Conservation (phyloP, 1,140 invertebrate genomes). For the Aphelenchoides fujianensis region DNA sequence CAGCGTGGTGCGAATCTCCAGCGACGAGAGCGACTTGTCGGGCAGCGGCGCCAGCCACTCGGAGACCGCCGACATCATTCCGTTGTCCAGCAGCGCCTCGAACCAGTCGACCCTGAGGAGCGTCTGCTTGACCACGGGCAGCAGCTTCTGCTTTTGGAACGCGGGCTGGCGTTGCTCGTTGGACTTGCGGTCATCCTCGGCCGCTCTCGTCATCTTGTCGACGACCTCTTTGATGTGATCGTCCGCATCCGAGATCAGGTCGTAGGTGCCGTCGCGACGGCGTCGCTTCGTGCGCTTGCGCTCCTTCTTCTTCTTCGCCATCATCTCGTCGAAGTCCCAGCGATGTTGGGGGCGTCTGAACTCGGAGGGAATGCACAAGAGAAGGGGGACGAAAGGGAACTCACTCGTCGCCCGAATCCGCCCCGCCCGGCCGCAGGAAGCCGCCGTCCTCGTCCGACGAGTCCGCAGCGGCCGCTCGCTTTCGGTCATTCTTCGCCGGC, state of each 20-base stretch:
- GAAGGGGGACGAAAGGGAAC: neutral
- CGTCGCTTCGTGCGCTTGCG: conserved; percentile 18
- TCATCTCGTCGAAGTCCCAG: conserved; percentile 47
- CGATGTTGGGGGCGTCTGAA: conserved; percentile 11
- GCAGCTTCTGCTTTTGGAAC: conserved; percentile 55
- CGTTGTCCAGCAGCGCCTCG: conserved; percentile 58
- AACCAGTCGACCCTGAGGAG: conserved; percentile 49
- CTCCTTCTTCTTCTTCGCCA: conserved; percentile 44
- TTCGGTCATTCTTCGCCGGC: no score
- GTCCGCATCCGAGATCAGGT: conserved; percentile 58
- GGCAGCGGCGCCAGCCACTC: conserved; percentile 82
- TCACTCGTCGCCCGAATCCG: conserved; percentile 28
- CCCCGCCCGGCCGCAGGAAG: no score
- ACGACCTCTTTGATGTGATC: conserved; percentile 50
- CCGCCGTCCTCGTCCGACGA: no score
- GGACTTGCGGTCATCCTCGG: conserved; percentile 52
- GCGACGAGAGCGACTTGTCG: conserved; percentile 86
- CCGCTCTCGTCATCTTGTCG: conserved; percentile 53
- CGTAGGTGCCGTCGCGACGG: conserved; percentile 43
- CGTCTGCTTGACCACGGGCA: conserved; percentile 42
- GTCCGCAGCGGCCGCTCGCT: no score
- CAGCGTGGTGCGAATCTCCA: conserved; percentile 77
- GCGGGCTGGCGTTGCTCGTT: conserved; percentile 53
- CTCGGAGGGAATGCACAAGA: conserved; percentile 4
- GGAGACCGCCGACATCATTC: conserved; percentile 55